Conservation (phyloP, 92 coral and sea anemone genomes). For the Phymanthus crucifer region DNA sequence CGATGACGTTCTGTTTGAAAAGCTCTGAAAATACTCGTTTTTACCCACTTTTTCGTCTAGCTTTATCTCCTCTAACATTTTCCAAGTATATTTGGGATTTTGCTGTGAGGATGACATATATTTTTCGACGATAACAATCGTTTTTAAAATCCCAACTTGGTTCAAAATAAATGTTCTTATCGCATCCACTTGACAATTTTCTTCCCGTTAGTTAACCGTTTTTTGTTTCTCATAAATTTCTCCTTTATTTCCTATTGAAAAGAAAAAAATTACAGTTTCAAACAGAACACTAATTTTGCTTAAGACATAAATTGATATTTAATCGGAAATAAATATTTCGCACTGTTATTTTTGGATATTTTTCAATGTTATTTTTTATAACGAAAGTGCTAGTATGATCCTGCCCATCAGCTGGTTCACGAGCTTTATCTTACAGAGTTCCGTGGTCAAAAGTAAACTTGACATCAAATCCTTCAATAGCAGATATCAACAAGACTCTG, state of each 20-base stretch:
- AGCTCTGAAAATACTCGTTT: neutral
- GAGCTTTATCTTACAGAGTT: slow-evolving; percentile 5
- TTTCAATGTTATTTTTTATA: neutral
- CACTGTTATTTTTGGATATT: neutral
- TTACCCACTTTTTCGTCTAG: neutral
- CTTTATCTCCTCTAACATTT: neutral
- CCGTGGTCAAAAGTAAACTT: slow-evolving; percentile 4
- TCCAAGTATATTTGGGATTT: neutral
- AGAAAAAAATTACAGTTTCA: neutral
- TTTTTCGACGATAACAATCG: neutral
- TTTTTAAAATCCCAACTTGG: neutral
- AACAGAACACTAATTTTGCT: neutral
- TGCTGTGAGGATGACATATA: neutral
- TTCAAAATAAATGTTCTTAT: slow-evolving; percentile 6
- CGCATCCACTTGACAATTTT: neutral
- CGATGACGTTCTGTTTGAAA: neutral
- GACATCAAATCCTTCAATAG: slow-evolving; percentile 7
- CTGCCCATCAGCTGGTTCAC: neutral
- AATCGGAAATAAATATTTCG: neutral
- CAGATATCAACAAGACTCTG: slow-evolving; percentile 16
- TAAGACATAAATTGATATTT: too few species aligned
- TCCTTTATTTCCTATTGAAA: neutral
- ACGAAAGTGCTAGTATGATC: neutral
- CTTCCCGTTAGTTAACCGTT: slow-evolving; percentile 4
- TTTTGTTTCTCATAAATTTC: neutral